A percentile compares a stretch with the other conserved stretches of the same genome.
Conservation (phyloP, 2,888 invertebrate genomes). For the Synergus umbraculus region DNA sequence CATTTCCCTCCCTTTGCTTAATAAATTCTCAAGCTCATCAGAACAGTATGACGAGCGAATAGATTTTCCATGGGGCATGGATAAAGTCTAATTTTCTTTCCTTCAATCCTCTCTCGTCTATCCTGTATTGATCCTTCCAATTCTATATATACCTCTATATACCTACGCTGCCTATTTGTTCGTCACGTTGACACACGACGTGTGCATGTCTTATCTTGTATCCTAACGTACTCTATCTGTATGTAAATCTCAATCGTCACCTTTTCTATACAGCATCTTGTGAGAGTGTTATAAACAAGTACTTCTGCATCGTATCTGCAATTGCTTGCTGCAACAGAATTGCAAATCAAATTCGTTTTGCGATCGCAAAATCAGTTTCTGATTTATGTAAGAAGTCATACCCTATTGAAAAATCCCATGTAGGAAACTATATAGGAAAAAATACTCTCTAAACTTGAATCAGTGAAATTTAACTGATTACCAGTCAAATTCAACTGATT, state of each 20-base stretch:
- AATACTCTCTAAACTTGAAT: no score
- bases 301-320: not conserved
- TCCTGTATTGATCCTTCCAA: not conserved
- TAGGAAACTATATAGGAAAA: no score
- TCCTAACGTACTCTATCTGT: conserved; percentile 19
- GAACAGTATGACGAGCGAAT: conserved; percentile 19
- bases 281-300: conserved; percentile 18
- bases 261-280: conserved; percentile 19
- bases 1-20: conserved; percentile 33
- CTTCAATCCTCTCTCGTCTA: conserved; percentile 5
- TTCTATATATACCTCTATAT: not conserved
- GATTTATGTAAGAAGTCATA: no score
- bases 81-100: conserved; percentile 37
- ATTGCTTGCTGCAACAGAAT: conserved; percentile 4
- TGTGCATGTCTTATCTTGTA: conserved; percentile 32
- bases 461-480: no score
- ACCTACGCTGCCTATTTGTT: conserved; percentile 12
- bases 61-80: conserved; percentile 16
- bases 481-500: no score
- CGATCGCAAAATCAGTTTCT: no score
- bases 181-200: conserved; percentile 12
- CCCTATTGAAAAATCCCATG: no score
- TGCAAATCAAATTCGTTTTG: not conserved
- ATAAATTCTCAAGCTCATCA: conserved; percentile 38
- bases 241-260: conserved; percentile 34